A percentile compares a stretch with the other conserved stretches of the same genome.
Conservation (phyloP, 92 coral and sea anemone genomes). For the Zoanthus solanderi region DNA sequence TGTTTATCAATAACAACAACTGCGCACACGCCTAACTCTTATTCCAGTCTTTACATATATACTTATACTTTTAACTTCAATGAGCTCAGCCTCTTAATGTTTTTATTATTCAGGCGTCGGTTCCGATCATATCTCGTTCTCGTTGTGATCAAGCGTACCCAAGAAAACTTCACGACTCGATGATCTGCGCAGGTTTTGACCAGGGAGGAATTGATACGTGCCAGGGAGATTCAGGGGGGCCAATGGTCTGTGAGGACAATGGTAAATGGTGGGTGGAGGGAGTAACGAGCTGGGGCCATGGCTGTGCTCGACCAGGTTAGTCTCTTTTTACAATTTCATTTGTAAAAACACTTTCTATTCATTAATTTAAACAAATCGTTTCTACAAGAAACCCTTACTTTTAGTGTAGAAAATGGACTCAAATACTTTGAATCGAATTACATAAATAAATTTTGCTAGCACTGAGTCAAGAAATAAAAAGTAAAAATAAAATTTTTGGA, state of each 20-base stretch:
- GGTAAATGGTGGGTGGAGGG: constrained; percentile 53
- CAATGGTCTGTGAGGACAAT: constrained; percentile 48
- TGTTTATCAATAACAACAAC: too few relatives aligned
- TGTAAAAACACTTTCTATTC: neutral
- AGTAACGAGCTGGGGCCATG: constrained; percentile 54
- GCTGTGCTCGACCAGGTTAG: constrained; percentile 47
- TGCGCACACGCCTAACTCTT: neutral
- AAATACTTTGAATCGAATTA: too few relatives aligned
- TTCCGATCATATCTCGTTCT: neutral
- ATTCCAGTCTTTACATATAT: neutral
- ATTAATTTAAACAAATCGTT: neutral
- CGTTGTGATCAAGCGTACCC: constrained; percentile 17
- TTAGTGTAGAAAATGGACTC: too few relatives aligned
- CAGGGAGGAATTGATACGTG: constrained; percentile 56
- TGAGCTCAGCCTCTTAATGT: neutral
- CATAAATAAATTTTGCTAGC: too few relatives aligned
- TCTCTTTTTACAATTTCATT: neutral
- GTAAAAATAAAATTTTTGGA: too few relatives aligned
- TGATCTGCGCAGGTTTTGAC: constrained; percentile 60
- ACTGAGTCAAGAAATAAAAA: too few relatives aligned
- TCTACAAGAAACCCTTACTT: too few relatives aligned
- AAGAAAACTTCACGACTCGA: constrained; percentile 21
- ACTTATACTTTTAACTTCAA: neutral
- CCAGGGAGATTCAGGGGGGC: constrained; percentile 65
- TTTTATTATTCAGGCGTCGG: constrained; percentile 6